Conservation (phyloP, 2,888 invertebrate genomes). For the Epirrita christyi region DNA sequence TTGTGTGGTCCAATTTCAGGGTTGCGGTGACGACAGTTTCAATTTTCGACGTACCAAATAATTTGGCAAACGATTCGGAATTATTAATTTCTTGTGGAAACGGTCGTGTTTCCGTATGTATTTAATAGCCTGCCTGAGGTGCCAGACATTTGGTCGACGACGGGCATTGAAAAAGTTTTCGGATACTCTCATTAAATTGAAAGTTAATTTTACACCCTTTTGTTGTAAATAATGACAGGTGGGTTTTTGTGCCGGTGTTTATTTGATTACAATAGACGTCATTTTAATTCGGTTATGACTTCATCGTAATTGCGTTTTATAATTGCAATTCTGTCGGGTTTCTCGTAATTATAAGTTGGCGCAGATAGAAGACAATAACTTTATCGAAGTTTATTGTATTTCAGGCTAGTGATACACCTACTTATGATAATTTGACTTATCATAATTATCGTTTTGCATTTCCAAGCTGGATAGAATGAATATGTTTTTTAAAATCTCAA, state of each 20-base stretch:
- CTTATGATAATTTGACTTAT: too few relatives aligned
- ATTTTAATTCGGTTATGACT: conserved; percentile 21
- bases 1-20: conserved; percentile 33
- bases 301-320: conserved; percentile 10
- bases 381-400: conserved; percentile 13
- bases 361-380: neutral
- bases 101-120: conserved; percentile 27
- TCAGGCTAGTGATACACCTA: too few relatives aligned
- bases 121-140: conserved; percentile 39
- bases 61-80: conserved; percentile 32
- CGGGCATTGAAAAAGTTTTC: conserved; percentile 33
- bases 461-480: too few relatives aligned
- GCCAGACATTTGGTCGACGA: conserved; percentile 41
- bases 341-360: neutral
- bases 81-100: conserved; percentile 38
- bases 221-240: conserved; percentile 28
- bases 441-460: too few relatives aligned
- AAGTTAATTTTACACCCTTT: conserved; percentile 34
- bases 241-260: conserved; percentile 26
- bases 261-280: conserved; percentile 27
- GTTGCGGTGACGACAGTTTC: conserved; percentile 34
- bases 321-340: conserved; percentile 4
- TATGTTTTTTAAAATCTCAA: too few relatives aligned
- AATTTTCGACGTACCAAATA: conserved; percentile 32
- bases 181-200: conserved; percentile 27